Percentiles rank a stretch among this genome's conserved stretches.
Evolutionary conservation across 2,797 vertebrate species (phyloP).

Genomic region (Phrynocephalus guinanensis): DNA sequence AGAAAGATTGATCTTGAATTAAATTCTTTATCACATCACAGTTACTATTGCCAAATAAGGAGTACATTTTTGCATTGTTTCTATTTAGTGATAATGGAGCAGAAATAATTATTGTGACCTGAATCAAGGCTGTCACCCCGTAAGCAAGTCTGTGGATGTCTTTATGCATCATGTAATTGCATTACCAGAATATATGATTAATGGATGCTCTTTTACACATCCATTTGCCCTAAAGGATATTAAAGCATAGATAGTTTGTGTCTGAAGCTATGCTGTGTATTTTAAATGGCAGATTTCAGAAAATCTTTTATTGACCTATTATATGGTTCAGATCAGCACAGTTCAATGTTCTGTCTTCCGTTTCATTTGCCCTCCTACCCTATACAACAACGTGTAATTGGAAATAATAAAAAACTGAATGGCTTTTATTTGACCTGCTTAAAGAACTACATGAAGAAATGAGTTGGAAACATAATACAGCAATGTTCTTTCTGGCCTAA

Average conservation of each 20-base stretch:
- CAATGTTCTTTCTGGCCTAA: not conserved
- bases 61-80: not conserved
- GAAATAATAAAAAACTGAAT: not conserved
- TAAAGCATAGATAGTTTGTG: not conserved
- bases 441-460: constrained; percentile 16
- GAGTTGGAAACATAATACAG: not conserved
- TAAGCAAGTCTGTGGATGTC: not conserved
- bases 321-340: not conserved
- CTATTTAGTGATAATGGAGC: not conserved
- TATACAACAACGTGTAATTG: not conserved
- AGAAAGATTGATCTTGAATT: not conserved
- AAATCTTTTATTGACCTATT: not conserved
- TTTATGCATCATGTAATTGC: constrained; percentile 48
- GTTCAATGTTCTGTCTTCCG: not conserved
- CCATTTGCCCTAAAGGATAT: not conserved
- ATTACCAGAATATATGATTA: constrained; percentile 20
- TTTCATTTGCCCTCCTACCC: not conserved
- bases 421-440: constrained; percentile 36
- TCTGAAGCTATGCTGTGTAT: not conserved
- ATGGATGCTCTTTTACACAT: not conserved
- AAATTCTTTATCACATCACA: not conserved
- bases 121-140: not conserved
- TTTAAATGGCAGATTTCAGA: not conserved
- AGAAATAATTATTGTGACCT: not conserved
- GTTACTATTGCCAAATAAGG: not conserved